Evolutionary conservation across 2,113 vertebrate genomes (phyloP), one percentile per base, ranked within the genome.

Genomic region (Tursiops truncatus): DNA sequence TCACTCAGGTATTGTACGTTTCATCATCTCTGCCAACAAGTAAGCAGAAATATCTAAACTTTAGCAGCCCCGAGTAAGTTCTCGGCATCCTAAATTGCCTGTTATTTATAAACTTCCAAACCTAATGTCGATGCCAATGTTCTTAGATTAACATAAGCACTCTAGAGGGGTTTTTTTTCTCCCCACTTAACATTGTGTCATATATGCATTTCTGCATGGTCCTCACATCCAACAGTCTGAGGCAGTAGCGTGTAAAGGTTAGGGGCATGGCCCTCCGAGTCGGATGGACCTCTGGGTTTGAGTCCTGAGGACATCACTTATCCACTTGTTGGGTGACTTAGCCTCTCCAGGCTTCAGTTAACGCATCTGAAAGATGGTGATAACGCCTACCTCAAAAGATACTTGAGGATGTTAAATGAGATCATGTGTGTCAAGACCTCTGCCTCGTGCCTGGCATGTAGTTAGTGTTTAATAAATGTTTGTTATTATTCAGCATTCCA

Each of bases 91-190:
- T 58, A 50, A 94, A 90, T 77, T 38, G 26, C 31, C 76, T 58
- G n/a, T 25, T 84, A 11, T 70, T 95, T 58, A 62, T 58, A 91
- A 88, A 56, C 56, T 63, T 83, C 77, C 38, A 56, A 68, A 36
- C n/a, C 70, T 53, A 84, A 36, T 25, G 15, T 56, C 8, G 13
- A 77, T 71, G 63, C 13, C 86, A 80, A 44, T 44, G 10, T n/a
- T 80, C 70, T 88, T 68, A 20, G 13, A 38, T 86, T 70, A 47
- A 41, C 58, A 53, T 41, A 80, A 67, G 38, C 68, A 47, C 31
- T 60, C 85, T 44, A 0, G 25, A 65, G 23, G 33, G n/a, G 41
- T 53, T 53, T 44, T 44, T 9, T 44, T 0, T 6, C 20, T 8
- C 33, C 20, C n/a, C 3, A 0, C 36, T 44, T 74, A 58, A 70